These are phyloP conservation scores for Bursaphelenchus okinawaensis DNA, from an alignment of 2,888 invertebrate genomes.

Conservation along the genomic window DNA sequence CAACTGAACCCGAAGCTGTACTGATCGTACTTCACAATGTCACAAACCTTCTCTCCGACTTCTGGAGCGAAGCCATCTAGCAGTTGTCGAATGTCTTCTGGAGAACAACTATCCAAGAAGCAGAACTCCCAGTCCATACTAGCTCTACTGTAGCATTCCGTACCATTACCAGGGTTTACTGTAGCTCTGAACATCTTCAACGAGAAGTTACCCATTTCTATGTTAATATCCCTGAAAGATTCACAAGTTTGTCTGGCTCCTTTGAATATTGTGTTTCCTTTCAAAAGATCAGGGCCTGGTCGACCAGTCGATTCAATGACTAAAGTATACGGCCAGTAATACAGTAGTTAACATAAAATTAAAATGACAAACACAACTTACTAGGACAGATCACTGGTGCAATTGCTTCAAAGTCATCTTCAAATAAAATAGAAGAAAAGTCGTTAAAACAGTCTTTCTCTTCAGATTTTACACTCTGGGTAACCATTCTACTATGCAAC, in stretches of 20 bases:
- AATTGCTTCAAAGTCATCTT: not conserved
- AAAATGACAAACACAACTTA: not conserved
- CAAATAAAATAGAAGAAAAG: no score
- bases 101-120: not conserved
- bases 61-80: not conserved
- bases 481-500: no score
- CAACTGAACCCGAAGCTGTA: not conserved
- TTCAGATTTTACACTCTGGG: no score
- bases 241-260: not conserved
- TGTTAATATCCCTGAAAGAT: not conserved
- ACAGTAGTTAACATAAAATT: not conserved
- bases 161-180: not conserved
- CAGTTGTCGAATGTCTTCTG: not conserved
- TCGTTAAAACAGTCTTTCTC: no score
- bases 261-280: not conserved
- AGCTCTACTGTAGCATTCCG: not conserved
- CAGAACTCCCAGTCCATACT: not conserved
- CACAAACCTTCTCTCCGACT: not conserved
- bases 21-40: not conserved
- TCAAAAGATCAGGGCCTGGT: not conserved
- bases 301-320: not conserved
- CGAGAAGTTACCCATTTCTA: not conserved
- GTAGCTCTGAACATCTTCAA: not conserved
- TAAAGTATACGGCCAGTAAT: not conserved
- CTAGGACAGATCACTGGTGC: not conserved